Base-by-base conservation (phyloP, 2,888 invertebrate species). In the Auanema sp. region DNA sequence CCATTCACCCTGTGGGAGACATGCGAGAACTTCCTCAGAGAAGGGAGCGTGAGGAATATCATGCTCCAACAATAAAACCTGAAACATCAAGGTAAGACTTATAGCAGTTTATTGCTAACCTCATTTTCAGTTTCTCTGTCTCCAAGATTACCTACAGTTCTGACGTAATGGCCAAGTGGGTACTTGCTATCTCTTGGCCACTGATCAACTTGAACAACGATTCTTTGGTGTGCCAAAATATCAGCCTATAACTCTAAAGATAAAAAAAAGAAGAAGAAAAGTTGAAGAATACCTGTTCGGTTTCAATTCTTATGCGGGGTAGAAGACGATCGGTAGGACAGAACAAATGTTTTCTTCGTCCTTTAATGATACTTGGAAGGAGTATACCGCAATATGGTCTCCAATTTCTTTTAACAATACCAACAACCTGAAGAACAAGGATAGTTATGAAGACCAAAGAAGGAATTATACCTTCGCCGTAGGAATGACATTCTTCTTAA, bases 361-460 rank as follows among this genome's bases (percentile, higher is more conserved):
- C 78, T 64, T 77, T 69, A 10, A 80, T 65, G 1, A 61, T 49
- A 14, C 76, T 67, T 0, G 90, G 89, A 84, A 92, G 89, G 60
- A 98, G 85, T 76, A 97, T 93, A 14, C 98, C 98, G 86, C 97
- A 98, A 85, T 96, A 97, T 83, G 95, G 96, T 47, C 95, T 87
- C 95, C 97, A 96, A 84, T 96, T 97, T 62, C 97, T 88, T 71
- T 92, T 89, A 64, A 98, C 91, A 69, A 98, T 93, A 1, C 95
- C 96, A n/a, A 98, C 93, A 59, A 94, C 60, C 64, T 66, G 41
- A 24, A 49, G 52, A 11, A 11, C 21, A 14, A 41, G 24, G 25
- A 25, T 14, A 1, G 14, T 6, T 25, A 21, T 16, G 12, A 55
- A 12, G 6, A 24, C 55, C 52, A 3, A 18, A 52, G 16, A 5